Evolutionary conservation across 2,888 invertebrate species (phyloP).

Genomic region (Dicyrtoma fusca): DNA sequence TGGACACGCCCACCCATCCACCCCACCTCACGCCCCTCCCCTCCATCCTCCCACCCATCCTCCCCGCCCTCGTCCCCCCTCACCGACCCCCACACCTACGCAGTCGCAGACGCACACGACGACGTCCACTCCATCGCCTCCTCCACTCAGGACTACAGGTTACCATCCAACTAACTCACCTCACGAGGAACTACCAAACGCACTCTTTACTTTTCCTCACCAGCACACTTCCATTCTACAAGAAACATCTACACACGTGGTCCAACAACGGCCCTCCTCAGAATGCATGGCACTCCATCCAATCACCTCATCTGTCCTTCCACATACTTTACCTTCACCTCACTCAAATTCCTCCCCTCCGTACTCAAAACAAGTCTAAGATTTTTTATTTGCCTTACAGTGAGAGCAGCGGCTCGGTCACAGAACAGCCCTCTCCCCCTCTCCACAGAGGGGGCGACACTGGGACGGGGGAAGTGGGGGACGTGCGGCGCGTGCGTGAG

Average conservation of each 20-base stretch:
- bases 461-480: not conserved
- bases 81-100: constrained; percentile 53
- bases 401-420: not conserved
- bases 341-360: not conserved
- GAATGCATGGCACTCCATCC: not conserved
- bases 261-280: no score
- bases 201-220: not conserved
- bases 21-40: not conserved
- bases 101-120: constrained; percentile 52
- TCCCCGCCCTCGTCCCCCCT: constrained; percentile 43
- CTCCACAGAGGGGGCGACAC: not conserved
- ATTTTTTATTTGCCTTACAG: not conserved
- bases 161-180: constrained; percentile 12
- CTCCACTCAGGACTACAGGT: constrained; percentile 53
- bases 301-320: not conserved
- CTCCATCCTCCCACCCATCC: not conserved
- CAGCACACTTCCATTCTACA: not conserved
- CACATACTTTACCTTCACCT: not conserved
- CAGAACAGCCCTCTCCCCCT: not conserved
- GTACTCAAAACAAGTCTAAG: not conserved
- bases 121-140: constrained; percentile 53
- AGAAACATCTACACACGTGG: no score
- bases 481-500: constrained; percentile 52
- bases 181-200: not conserved
- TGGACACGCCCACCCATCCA: not conserved